These are phyloP conservation scores for Parauchenoglanis punctatus DNA, from an alignment of 2,797 vertebrate genomes.

Conservation along the genomic window DNA sequence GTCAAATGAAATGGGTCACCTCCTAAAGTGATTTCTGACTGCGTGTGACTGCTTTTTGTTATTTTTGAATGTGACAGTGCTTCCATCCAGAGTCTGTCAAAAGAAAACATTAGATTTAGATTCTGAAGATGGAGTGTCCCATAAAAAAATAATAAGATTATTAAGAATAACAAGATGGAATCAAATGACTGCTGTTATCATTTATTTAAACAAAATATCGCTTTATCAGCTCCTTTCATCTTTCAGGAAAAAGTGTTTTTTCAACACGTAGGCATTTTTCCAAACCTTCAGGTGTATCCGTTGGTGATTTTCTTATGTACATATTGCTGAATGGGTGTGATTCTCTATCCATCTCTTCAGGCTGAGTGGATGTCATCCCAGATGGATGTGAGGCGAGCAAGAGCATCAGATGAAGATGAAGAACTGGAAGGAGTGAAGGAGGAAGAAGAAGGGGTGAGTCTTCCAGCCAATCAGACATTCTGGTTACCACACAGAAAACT, in stretches of 20 bases:
- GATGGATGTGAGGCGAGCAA: conserved; percentile 60
- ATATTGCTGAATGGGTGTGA: not conserved
- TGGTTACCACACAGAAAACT: not conserved
- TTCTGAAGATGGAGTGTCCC: not conserved
- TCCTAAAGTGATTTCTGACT: not conserved
- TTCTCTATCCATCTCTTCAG: conserved; percentile 54
- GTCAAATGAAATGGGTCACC: not conserved
- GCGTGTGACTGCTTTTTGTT: not conserved
- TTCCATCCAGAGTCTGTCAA: not conserved
- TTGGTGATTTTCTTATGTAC: not conserved
- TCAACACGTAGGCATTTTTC: not conserved
- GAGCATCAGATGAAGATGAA: conserved; percentile 52
- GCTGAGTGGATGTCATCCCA: conserved; percentile 74
- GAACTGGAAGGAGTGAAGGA: conserved; percentile 39
- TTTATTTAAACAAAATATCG: not conserved
- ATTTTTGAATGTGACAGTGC: not conserved
- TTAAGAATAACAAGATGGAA: not conserved
- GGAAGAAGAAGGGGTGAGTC: conserved; percentile 64
- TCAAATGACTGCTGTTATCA: not conserved
- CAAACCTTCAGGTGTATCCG: not conserved
- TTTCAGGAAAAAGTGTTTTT: not conserved
- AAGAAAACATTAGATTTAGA: not conserved
- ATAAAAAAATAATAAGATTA: not conserved
- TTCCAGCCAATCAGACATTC: not conserved
- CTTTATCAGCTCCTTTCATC: not conserved